A percentile compares a stretch with the other conserved stretches of the same genome.
Evolutionary conservation across 2,888 invertebrate species (phyloP).

Genomic region (Polydrusus pterygomalis): DNA sequence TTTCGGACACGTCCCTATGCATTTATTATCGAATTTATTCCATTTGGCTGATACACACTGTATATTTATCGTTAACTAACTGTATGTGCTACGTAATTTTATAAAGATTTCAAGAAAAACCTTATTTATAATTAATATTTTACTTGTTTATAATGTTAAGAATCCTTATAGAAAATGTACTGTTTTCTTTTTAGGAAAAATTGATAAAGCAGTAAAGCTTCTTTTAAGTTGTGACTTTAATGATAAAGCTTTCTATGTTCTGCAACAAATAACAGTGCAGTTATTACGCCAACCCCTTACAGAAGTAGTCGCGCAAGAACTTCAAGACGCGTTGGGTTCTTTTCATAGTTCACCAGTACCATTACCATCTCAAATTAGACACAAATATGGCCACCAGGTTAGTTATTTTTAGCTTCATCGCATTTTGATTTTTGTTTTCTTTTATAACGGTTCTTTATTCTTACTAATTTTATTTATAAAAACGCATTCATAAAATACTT

Average conservation of each 20-base stretch:
- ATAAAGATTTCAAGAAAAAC: not conserved
- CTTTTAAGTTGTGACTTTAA: constrained; percentile 82
- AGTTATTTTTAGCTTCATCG: not conserved
- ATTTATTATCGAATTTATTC: too few relatives aligned
- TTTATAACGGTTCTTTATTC: too few relatives aligned
- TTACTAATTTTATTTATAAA: too few relatives aligned
- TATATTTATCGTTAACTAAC: too few relatives aligned
- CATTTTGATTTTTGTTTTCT: too few relatives aligned
- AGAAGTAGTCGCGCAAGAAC: constrained; percentile 77
- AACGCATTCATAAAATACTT: too few relatives aligned
- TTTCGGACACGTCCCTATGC: too few relatives aligned
- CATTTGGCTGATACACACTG: too few relatives aligned
- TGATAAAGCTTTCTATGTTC: constrained; percentile 81
- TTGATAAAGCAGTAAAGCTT: constrained; percentile 82
- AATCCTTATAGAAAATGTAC: not conserved
- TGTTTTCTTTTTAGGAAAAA: constrained; percentile 67
- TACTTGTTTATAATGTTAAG: not conserved
- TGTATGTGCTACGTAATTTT: too few relatives aligned
- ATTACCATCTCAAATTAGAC: constrained; percentile 79
- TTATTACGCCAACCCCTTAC: constrained; percentile 77
- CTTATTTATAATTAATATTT: too few relatives aligned
- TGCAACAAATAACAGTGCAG: constrained; percentile 83
- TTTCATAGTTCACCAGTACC: constrained; percentile 83
- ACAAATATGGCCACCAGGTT: constrained; percentile 80
- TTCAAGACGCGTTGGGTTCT: constrained; percentile 87